Base-by-base conservation (phyloP, 2,797 vertebrate genomes). In the Lacerta agilis region DNA sequence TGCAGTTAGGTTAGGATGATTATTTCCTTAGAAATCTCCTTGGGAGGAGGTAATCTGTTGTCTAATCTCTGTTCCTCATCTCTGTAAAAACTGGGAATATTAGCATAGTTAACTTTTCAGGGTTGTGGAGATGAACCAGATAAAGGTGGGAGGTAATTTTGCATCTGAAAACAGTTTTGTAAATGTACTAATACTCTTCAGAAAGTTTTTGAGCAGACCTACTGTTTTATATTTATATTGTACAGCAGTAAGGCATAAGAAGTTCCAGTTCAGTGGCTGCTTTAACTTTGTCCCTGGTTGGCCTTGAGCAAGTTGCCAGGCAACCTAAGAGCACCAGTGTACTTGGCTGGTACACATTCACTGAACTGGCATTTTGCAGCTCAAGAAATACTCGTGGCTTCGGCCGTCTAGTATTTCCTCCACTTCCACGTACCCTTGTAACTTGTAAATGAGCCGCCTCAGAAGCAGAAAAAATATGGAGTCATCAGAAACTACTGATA, bases 261-360 rank as follows among this genome's bases (percentile, higher is more conserved):
- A 71, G 71, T 79, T 86, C 45, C 27, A 45, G n/a, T 27, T 83
- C 27, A 25, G 77, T 85, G 82, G 73, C 79, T 76, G 25, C 36
- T 76, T 92, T 66, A 66, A 66, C 82, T 0, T 61, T 82, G 80
- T 58, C 89, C 86, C 73, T 90, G 69, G 33, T 3, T 33, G 69
- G 88, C 91, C 90, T 92, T 92, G 86, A 91, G 80, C 23, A 4
- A 8, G 76, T 88, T 88, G 84, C 90, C 72, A 87, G 64, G 89
- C 92, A 86, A 73, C 27, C 0, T 55, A 84, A 38, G 45, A 20
- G 61, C 23, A 87, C 64, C 0, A 3, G 87, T 87, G 27, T 10
- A 87, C 20, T 36, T 3, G 86, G 86, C 92, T 55, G 79, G 55
- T 73, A 4, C 85, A 73, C 69, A 0, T 67, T 89, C 67, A 7